These are phyloP conservation scores for Antechinus stuartii DNA, from an alignment of 2,113 vertebrate genomes.

Conservation along the genomic window DNA sequence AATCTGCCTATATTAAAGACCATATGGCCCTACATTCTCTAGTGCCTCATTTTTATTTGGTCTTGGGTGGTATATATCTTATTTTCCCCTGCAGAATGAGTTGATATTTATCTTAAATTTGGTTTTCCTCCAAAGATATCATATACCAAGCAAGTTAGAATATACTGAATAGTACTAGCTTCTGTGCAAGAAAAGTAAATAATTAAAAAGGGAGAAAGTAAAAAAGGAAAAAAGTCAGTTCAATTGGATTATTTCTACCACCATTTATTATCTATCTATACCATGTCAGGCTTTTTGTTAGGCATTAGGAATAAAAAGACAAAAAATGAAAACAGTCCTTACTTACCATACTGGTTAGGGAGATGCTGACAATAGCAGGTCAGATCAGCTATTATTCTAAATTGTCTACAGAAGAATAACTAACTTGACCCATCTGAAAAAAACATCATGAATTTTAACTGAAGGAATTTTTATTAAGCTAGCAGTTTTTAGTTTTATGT, in stretches of 20 bases:
- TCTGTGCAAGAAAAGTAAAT: conserved; percentile 14
- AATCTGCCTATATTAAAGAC: conserved; percentile 43
- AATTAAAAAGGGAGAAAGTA: neutral
- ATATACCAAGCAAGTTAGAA: conserved; percentile 27
- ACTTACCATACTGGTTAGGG: neutral
- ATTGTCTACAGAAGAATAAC: neutral
- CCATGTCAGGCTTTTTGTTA: neutral
- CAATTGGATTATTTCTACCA: neutral
- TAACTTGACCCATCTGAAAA: neutral
- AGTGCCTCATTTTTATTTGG: conserved; percentile 51
- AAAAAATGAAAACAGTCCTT: neutral
- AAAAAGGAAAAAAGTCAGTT: neutral
- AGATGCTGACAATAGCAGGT: neutral
- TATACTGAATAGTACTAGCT: conserved; percentile 17
- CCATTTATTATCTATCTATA: neutral
- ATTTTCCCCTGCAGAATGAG: conserved; percentile 1
- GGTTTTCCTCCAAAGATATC: conserved; percentile 22
- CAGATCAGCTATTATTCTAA: neutral
- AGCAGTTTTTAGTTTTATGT: conserved; percentile 9
- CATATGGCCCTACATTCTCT: conserved; percentile 45
- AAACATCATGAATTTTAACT: conserved; percentile 2
- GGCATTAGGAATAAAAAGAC: neutral
- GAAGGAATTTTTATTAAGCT: neutral
- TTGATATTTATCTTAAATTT: conserved; percentile 30
- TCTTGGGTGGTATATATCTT: conserved; percentile 25